Evolutionary conservation across 2,797 vertebrate genomes (phyloP), one percentile per base, ranked within the genome.

Genomic region (Lutjanus campechanus): DNA sequence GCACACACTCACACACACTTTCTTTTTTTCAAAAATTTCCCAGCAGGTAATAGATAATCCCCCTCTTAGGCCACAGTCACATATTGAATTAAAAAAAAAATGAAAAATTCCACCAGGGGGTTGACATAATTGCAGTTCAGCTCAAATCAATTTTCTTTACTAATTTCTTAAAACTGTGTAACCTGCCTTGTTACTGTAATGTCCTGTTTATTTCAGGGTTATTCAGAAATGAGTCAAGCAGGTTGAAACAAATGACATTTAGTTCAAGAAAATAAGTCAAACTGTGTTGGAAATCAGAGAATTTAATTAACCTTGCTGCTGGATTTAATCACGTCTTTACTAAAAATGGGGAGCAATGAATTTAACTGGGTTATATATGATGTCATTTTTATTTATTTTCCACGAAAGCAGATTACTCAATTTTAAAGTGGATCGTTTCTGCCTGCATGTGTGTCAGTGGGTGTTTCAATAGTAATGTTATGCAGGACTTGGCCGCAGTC

Each of bases 401-500:
- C n/a, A 22, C 11, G 1, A 68, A 60, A 82, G 73, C 41, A 74
- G 49, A 69, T 81, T 40, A 77, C 15, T 64, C n/a, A 13, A 4
- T 69, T 75, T 64, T 50, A 64, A 68, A 69, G 58, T 22, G 49
- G 71, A 76, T 78, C 2, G 44, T 63, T 22, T 73, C n/a, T 58
- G 20, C 20, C n/a, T 77, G 16, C 41, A 49, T 64, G 51, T 22
- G 29, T 81, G 65, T 77, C 40, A 15, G 25, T 29, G 36, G 70
- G 74, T 53, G 49, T 82, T 36, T 67, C 29, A 65, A 11, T 59
- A 11, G 69, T 63, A 68, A 79, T 58, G 22, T n/a, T 46, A 51
- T 60, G 58, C n/a, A 10, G 10, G 36, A 72, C 51, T 82, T 85
- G 85, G 74, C 87, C 8, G 0, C 55, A 19, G 77, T 79, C 79